phyloP scores from a whole-genome alignment of 2,888 invertebrate species.

The Eugnorisma glareosa region DNA sequence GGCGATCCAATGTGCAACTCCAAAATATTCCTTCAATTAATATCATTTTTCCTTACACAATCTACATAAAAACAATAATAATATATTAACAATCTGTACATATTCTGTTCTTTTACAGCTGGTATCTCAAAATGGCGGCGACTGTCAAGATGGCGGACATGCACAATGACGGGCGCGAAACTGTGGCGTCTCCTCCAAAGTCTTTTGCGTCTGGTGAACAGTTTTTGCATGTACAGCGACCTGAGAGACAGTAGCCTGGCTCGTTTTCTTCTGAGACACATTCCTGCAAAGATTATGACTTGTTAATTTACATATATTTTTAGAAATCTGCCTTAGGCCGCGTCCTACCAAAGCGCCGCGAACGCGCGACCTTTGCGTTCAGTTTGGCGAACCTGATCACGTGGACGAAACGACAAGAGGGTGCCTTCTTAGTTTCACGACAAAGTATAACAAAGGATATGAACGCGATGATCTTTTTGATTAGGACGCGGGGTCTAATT shows the following conservation, averaged over 20 bases:
- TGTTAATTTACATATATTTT: not conserved
- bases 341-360: not conserved
- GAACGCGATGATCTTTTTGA: not conserved
- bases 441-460: not conserved
- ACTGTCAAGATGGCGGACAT: slow-evolving; percentile 74
- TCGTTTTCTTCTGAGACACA: slow-evolving; percentile 87
- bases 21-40: slow-evolving; percentile 10
- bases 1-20: not conserved
- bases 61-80: slow-evolving; percentile 48
- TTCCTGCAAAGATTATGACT: slow-evolving; percentile 76
- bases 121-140: slow-evolving; percentile 80
- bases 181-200: slow-evolving; percentile 79
- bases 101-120: slow-evolving; percentile 60
- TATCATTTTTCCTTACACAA: slow-evolving; percentile 47
- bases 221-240: slow-evolving; percentile 86
- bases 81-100: slow-evolving; percentile 40
- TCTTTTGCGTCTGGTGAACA: slow-evolving; percentile 85
- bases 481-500: not conserved
- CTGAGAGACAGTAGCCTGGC: slow-evolving; percentile 85
- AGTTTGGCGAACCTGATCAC: not conserved
- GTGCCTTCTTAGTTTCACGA: not conserved
- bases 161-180: slow-evolving; percentile 71
- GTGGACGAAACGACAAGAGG: not conserved
- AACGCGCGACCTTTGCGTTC: not conserved
- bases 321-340: too few relatives aligned